Conservation (phyloP, 2,113 vertebrate species). For the Dipodomys ordii region DNA sequence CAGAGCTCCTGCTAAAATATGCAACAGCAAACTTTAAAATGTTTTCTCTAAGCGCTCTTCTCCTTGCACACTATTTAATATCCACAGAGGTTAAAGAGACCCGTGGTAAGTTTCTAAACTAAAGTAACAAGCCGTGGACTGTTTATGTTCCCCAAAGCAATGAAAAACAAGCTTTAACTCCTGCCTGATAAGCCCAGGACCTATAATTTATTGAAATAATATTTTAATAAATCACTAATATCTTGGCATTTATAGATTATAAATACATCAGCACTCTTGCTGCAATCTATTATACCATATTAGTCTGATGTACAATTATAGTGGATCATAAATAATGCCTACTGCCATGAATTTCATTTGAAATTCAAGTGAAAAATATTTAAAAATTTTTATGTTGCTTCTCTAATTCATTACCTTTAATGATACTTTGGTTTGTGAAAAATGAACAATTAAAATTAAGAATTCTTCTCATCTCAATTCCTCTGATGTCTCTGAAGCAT, state of each 20-base stretch:
- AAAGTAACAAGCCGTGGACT: too few species aligned
- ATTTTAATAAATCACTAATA: slow-evolving; percentile 3
- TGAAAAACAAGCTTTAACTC: neutral
- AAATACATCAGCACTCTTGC: neutral
- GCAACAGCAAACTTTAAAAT: too few species aligned
- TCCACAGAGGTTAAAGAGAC: neutral
- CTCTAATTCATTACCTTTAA: neutral
- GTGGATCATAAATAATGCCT: neutral
- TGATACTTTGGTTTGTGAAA: neutral
- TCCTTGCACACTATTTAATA: neutral
- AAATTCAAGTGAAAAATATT: neutral
- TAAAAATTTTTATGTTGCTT: neutral
- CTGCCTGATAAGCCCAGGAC: neutral
- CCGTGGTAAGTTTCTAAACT: neutral
- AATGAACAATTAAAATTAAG: neutral
- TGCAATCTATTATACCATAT: neutral
- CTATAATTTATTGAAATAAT: neutral
- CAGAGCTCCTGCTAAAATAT: neutral
- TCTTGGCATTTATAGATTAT: neutral
- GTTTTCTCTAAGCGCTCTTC: neutral
- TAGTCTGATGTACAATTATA: neutral
- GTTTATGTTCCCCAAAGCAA: neutral
- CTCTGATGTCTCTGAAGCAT: neutral
- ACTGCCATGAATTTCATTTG: too few species aligned
- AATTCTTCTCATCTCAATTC: neutral